phyloP scores from a whole-genome alignment of 2,888 invertebrate species.

The Monopis laevigella region DNA sequence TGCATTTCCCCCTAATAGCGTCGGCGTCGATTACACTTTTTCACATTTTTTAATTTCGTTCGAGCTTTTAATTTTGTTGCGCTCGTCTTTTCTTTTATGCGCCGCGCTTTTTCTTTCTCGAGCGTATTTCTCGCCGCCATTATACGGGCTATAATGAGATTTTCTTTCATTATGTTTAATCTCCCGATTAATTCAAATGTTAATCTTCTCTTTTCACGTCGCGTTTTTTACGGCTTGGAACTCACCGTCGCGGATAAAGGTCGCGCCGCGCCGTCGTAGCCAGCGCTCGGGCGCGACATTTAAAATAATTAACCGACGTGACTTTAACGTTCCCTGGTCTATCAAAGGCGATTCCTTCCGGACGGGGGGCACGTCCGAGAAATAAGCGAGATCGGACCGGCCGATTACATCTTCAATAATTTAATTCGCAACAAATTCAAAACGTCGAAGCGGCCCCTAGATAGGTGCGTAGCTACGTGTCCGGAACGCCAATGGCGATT shows the following conservation, averaged over 20 bases:
- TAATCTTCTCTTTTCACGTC: constrained; percentile 57
- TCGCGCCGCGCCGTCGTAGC: constrained; percentile 31
- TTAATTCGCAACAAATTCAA: constrained; percentile 65
- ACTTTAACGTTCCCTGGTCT: constrained; percentile 25
- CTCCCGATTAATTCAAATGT: constrained; percentile 68
- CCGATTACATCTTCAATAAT: constrained; percentile 62
- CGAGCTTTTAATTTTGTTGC: constrained; percentile 64
- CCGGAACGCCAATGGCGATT: constrained; percentile 59
- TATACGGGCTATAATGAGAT: constrained; percentile 64
- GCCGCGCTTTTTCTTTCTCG: constrained; percentile 41
- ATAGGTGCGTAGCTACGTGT: constrained; percentile 60
- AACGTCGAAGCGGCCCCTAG: constrained; percentile 51
- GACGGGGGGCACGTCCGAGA: constrained; percentile 19
- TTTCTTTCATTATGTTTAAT: constrained; percentile 69
- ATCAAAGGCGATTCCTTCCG: constrained; percentile 24
- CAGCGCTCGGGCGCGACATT: constrained; percentile 46
- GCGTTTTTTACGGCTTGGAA: constrained; percentile 47
- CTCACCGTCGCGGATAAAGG: constrained; percentile 46
- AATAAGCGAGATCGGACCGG: constrained; percentile 33
- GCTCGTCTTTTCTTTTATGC: constrained; percentile 54
- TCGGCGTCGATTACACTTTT: constrained; percentile 65
- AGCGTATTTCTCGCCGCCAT: constrained; percentile 62
- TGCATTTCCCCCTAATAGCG: constrained; percentile 52
- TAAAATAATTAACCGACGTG: constrained; percentile 61
- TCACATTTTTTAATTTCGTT: constrained; percentile 64